Base-by-base conservation (phyloP, 2,888 invertebrate genomes). In the Balanococcus diminutus region DNA sequence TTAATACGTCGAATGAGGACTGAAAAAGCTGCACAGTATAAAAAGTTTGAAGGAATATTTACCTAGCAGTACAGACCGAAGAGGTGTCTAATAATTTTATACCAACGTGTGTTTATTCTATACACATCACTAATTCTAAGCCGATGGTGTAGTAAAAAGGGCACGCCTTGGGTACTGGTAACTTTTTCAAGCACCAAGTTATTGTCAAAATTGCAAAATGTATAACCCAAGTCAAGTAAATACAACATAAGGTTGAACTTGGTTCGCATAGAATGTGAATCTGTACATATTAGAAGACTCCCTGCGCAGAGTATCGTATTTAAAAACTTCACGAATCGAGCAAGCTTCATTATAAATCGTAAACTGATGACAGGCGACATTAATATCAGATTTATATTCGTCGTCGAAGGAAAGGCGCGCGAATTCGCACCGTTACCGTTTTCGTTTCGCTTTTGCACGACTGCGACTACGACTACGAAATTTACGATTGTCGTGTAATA, bases 401-500 rank as follows among this genome's bases (percentile, higher is more conserved):
- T 75, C 75, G 67, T 32, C 32, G 75, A 75, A 19, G 75, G 9
- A 16, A 31, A 32, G 32, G 31, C 75, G 75, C 75, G 75, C 31
- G 75, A 75, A 75, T 75, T 75, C 75, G 75, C 75, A 67, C 75
- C 8, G 67, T 32, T 32, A 67, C 61, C 25, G 61, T 67, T 67
- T 67, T 67, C 14, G n/a, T n/a, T n/a, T n/a, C n/a, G n/a, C n/a
- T n/a, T n/a, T n/a, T n/a, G n/a, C n/a, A n/a, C n/a, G n/a, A n/a
- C n/a, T n/a, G n/a, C n/a, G n/a, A n/a, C n/a, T 28, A 67, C 28
- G 11, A 28, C 75, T 32, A 32, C 14, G 75, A 75, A 75, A 75
- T 75, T 75, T 75, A 75, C 75, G 75, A 75, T 75, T 32, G 14
- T 32, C 75, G 75, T 75, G 75, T 75, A 75, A 75, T 75, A 75